Evolutionary conservation across 2,888 invertebrate species (phyloP), one percentile per base, ranked within the genome.

Genomic region (Eurytoma adleriae): DNA sequence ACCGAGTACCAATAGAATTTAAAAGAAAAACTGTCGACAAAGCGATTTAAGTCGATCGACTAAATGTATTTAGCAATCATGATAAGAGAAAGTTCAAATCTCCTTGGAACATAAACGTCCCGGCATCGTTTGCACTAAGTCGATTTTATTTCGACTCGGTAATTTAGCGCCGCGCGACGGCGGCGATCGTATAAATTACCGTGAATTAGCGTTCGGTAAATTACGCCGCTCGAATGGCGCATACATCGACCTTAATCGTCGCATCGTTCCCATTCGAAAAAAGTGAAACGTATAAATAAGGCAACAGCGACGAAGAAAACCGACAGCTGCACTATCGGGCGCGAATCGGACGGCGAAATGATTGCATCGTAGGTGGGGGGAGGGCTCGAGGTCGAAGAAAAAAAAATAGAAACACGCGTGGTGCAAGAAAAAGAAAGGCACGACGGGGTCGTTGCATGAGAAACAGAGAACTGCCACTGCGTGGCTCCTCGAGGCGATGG

Each of bases 191-290:
- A 27, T 61, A 68, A 76, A 76, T 76, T 76, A 62, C 62, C 62
- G 40, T 59, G 59, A 75, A 75, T 75, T 75, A 75, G 54, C 66
- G 57, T 56, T 13, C 54, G 14, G 10, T 16, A 24, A 66, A 57
- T 59, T 71, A 30, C 66, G 30, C n/a, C 10, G 7, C 30, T 30
- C 48, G 56, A 59, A 56, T 18, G 40, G 30, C 54, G 64, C 67
- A 62, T 67, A 61, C 68, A 64, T 73, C 64, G 73, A 57, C 40
- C 64, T 69, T 75, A 79, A 79, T 79, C 79, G 61, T 67, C 71
- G 48, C 54, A 70, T 79, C 79, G 79, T 67, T 75, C 79, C 75
- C 79, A 75, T 79, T 79, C 61, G 74, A 13, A 40, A 64, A 73
- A 56, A 54, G 18, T 12, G 20, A 59, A 57, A 59, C 27, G 48